phyloP scores from a whole-genome alignment of 2,888 invertebrate genomes.

The Aquatica leii region DNA sequence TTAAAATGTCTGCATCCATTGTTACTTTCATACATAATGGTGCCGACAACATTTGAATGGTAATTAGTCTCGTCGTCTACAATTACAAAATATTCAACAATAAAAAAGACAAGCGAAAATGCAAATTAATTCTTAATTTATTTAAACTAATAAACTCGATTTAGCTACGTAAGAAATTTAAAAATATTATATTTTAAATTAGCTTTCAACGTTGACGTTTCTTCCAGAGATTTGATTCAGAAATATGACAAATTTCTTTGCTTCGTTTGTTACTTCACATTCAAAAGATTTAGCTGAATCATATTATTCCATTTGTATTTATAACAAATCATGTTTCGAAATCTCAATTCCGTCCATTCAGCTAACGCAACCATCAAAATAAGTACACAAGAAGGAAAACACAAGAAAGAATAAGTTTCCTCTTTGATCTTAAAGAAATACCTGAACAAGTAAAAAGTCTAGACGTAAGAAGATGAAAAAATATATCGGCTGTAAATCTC shows the following conservation, averaged over 20 bases:
- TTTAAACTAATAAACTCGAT: slow-evolving; percentile 16
- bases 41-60: slow-evolving; percentile 31
- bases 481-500: slow-evolving; percentile 39
- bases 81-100: slow-evolving; percentile 11
- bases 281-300: not conserved
- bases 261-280: not conserved
- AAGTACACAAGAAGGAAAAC: slow-evolving; percentile 18
- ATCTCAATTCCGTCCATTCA: slow-evolving; percentile 10
- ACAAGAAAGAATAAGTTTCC: slow-evolving; percentile 18
- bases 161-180: too few species aligned
- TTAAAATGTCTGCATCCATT: slow-evolving; percentile 28
- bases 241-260: slow-evolving; percentile 15
- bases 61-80: slow-evolving; percentile 30
- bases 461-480: slow-evolving; percentile 27
- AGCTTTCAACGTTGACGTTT: slow-evolving; percentile 7
- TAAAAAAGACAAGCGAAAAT: slow-evolving; percentile 1
- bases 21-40: slow-evolving; percentile 24
- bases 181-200: slow-evolving; percentile 9
- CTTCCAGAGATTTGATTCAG: slow-evolving; percentile 15
- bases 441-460: slow-evolving; percentile 33
- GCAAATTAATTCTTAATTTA: slow-evolving; percentile 22
- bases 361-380: slow-evolving; percentile 21
- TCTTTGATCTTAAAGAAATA: slow-evolving; percentile 29
- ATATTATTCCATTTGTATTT: slow-evolving; percentile 5
- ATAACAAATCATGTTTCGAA: not conserved